A percentile compares a stretch with the other conserved stretches of the same genome.
phyloP scores from a whole-genome alignment of 2,113 vertebrate genomes.

The Colaptes auratus region DNA sequence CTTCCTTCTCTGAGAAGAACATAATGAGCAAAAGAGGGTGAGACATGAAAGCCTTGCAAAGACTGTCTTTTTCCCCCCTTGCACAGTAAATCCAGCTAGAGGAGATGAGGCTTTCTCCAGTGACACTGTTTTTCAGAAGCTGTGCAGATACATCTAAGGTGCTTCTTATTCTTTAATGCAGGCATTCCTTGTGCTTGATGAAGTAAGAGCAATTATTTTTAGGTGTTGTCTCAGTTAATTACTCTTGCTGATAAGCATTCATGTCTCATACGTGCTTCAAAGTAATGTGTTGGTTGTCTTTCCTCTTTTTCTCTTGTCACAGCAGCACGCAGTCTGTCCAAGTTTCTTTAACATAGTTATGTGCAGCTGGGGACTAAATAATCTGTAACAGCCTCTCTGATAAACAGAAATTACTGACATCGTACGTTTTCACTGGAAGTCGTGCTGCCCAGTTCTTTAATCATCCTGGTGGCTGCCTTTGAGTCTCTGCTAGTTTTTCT shows the following conservation, averaged over 20 bases:
- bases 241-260: not conserved
- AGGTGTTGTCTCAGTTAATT: not conserved
- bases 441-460: not conserved
- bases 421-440: not conserved
- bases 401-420: not conserved
- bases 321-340: not conserved
- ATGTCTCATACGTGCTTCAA: not conserved
- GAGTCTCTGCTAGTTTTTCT: not conserved
- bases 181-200: constrained; percentile 24
- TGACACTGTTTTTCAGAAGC: constrained; percentile 44
- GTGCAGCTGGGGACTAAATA: not conserved
- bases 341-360: not conserved
- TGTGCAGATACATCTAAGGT: constrained; percentile 42
- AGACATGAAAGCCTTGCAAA: not conserved
- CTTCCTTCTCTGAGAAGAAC: not conserved
- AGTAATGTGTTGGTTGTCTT: not conserved
- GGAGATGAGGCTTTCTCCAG: not conserved
- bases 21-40: not conserved
- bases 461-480: not conserved
- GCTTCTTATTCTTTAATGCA: constrained; percentile 61
- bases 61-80: not conserved
- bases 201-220: constrained; percentile 53
- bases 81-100: constrained; percentile 20
- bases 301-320: not conserved
- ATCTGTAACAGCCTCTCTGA: not conserved